phyloP scores from a whole-genome alignment of 1,140 invertebrate species.

The Anoplolepis gracilipes region DNA sequence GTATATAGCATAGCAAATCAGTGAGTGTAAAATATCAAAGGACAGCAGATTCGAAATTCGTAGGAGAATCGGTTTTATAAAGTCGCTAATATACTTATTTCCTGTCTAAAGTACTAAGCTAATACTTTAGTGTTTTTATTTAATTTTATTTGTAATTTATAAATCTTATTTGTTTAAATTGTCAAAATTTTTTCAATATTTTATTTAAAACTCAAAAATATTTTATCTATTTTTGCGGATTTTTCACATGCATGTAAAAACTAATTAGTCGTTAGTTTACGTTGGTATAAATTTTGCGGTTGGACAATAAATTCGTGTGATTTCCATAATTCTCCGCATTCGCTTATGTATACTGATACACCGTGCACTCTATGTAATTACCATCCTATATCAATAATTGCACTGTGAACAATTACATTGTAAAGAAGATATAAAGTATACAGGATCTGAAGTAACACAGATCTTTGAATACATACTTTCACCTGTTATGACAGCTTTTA shows the following conservation, averaged over 20 bases:
- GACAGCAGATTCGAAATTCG: not conserved
- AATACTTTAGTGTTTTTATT: not conserved
- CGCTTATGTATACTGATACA: slow-evolving; percentile 28
- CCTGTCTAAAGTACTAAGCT: not conserved
- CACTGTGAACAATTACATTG: not conserved
- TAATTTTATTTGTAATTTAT: no score
- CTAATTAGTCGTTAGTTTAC: not conserved
- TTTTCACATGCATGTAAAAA: not conserved
- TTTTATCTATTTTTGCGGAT: not conserved
- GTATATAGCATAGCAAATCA: not conserved
- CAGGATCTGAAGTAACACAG: slow-evolving; percentile 7
- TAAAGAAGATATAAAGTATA: not conserved
- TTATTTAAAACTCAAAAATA: not conserved
- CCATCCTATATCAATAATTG: slow-evolving; percentile 53
- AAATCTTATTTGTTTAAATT: no score
- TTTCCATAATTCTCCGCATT: slow-evolving; percentile 46
- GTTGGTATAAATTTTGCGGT: not conserved
- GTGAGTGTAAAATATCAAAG: not conserved
- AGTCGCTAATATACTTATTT: not conserved
- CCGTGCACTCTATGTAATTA: slow-evolving; percentile 71
- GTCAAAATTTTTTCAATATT: not conserved
- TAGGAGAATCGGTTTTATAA: not conserved
- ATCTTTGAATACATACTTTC: slow-evolving; percentile 23
- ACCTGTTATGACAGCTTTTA: slow-evolving; percentile 14
- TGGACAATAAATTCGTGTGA: slow-evolving; percentile 35